Evolutionary conservation across 2,888 invertebrate genomes (phyloP), one percentile per base, ranked within the genome.

Genomic region (Sarcophaga variegata): DNA sequence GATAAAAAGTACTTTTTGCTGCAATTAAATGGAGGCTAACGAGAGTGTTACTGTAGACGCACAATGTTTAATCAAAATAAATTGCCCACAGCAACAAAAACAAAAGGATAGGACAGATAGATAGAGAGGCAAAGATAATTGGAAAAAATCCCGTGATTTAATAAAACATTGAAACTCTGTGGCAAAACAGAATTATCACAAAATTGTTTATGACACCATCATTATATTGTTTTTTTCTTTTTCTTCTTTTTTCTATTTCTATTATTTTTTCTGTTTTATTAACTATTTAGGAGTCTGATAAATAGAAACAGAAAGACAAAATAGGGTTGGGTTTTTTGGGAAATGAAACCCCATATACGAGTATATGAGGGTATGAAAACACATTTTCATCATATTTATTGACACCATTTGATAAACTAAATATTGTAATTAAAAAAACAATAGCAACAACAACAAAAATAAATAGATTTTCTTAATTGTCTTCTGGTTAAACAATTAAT

Each of bases 331-430:
- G 54, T 54, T 54, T 54, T 54, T 54, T 49, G 11, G 54, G 17
- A 54, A 54, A 54, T 54, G 14, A 12, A 54, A 14, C 54, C 4
- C 14, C 54, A 37, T 10, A 37, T 37, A 37, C 10, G 37, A 37
- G 37, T 6, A 8, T 37, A 37, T 37, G 37, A 37, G 37, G 37
- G 37, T 6, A 37, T 37, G 6, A 37, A 37, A 37, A 37, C 1
- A 37, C 37, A 37, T 37, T 37, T 37, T 37, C 37, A 37, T 37
- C 10, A 37, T 78, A 67, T 62, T 62, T 72, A 78, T 83, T 78
- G 83, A 78, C 78, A 78, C 78, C 78, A 72, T 78, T 78, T 83
- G 37, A 78, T 78, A 72, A 78, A 72, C 4, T 12, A 54, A 54
- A 54, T 54, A 54, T 17, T 54, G 37, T 37, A 10, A 37, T 37